A percentile compares a stretch with the other conserved stretches of the same genome.
Conservation (phyloP, 2,888 invertebrate species). For the Chrysomela aeneicollis region DNA sequence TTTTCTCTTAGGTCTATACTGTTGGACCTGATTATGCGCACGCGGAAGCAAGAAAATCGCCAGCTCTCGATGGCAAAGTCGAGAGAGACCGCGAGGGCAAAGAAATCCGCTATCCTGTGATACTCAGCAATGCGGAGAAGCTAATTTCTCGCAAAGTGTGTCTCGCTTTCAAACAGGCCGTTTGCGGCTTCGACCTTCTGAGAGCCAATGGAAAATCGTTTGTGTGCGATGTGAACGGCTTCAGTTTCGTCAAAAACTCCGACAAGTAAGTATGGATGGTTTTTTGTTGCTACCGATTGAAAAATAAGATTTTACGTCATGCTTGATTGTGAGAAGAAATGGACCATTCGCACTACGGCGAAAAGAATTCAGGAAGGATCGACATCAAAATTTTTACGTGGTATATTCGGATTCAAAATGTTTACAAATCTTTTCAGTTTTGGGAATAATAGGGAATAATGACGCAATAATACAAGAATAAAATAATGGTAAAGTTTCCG, state of each 20-base stretch:
- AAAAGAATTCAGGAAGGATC: too few relatives aligned
- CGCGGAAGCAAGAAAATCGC: conserved; percentile 98
- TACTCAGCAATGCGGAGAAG: conserved; percentile 96
- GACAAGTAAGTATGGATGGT: conserved; percentile 71
- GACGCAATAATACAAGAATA: too few relatives aligned
- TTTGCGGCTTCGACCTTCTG: conserved; percentile 97
- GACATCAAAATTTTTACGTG: too few relatives aligned
- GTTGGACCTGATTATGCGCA: conserved; percentile 99
- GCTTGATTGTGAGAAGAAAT: too few relatives aligned
- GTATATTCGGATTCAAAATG: too few relatives aligned
- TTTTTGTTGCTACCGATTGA: too few relatives aligned
- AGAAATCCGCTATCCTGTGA: conserved; percentile 98
- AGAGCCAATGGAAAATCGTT: conserved; percentile 98
- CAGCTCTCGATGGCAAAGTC: conserved; percentile 97
- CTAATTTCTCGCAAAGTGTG: conserved; percentile 97
- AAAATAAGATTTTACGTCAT: too few relatives aligned
- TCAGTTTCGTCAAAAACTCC: conserved; percentile 99
- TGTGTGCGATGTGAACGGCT: conserved; percentile 99
- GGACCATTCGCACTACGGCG: too few relatives aligned
- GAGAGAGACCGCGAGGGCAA: conserved; percentile 97
- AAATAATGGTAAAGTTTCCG: too few relatives aligned
- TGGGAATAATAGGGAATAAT: too few relatives aligned
- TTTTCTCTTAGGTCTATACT: conserved; percentile 85
- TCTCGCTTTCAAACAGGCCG: conserved; percentile 95
- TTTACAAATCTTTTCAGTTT: too few relatives aligned